These are phyloP conservation scores for Cerastis leucographa DNA, from an alignment of 2,888 invertebrate genomes.

Conservation along the genomic window DNA sequence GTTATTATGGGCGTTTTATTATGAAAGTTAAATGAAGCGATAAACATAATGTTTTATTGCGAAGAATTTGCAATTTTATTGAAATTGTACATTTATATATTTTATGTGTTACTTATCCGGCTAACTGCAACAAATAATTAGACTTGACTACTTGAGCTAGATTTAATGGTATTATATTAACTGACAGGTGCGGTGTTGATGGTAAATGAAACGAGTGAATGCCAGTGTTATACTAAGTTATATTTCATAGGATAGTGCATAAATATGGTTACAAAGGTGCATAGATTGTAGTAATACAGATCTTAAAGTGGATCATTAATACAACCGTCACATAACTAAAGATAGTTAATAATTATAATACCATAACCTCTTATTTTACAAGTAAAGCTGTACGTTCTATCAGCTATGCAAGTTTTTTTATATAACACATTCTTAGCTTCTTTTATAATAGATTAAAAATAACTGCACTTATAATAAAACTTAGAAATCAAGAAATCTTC, in stretches of 20 bases:
- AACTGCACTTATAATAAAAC: neutral
- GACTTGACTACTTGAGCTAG: neutral
- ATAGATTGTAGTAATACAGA: no score
- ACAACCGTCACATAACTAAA: no score
- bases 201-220: no score
- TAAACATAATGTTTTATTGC: conserved; percentile 30
- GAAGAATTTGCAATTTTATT: conserved; percentile 29
- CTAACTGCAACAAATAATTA: neutral
- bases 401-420: neutral
- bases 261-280: no score
- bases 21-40: conserved; percentile 38
- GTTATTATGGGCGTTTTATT: conserved; percentile 17
- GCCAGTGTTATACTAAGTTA: no score
- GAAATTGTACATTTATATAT: neutral
- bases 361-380: neutral
- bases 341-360: no score
- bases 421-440: neutral
- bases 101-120: neutral
- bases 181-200: no score
- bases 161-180: neutral
- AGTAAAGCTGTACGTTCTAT: no score
- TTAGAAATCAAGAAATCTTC: neutral
- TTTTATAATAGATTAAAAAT: neutral
- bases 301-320: no score
- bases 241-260: no score